Evolutionary conservation across 2,113 vertebrate species (phyloP), one percentile per base, ranked within the genome.

Genomic region (Halichoerus grypus): DNA sequence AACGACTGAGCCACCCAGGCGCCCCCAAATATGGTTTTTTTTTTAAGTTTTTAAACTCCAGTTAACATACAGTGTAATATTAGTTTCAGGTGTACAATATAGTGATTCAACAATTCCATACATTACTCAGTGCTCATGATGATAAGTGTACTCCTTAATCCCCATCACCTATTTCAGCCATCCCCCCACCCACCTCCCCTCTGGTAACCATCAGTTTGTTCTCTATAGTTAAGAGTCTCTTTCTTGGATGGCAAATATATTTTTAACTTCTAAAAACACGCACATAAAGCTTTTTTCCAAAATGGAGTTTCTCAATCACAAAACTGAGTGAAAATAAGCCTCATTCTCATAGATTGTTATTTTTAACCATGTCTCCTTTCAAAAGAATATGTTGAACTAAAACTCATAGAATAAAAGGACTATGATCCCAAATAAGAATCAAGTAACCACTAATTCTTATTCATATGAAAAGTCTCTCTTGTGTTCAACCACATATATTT

Each of bases 401-500:
- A 91, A 94, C 13, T 88, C 63, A 87, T 13, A 92, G 63, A 93
- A 42, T 91, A 82, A 97, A 93, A 97, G 51, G 36, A 26, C 65
- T 93, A 61, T 88, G 51, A 97, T 67, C 65, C 59, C 14, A 89
- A 92, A 90, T 96, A 98, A 97, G 69, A 87, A 96, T 94, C 53
- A 97, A 79, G 94, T 92, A 97, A 97, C 92, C 80, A 96, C 69
- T 84, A 74, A 77, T 97, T 97, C 55, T 98, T 93, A 97, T 95
- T 97, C 81, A 93, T 87, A 42, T 94, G 96, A 90, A 97, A 97
- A 55, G 55, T 89, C 95, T 97, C 88, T 93, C 79, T 72, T 95
- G 24, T 88, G 83, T 85, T 98, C 88, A 97, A 97, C 33, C 93
- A 98, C 89, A 98, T 83, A 92, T 93, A 97, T 96, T 98, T 92